Conservation (phyloP, 2,113 vertebrate genomes). For the Actinemys pallida region DNA sequence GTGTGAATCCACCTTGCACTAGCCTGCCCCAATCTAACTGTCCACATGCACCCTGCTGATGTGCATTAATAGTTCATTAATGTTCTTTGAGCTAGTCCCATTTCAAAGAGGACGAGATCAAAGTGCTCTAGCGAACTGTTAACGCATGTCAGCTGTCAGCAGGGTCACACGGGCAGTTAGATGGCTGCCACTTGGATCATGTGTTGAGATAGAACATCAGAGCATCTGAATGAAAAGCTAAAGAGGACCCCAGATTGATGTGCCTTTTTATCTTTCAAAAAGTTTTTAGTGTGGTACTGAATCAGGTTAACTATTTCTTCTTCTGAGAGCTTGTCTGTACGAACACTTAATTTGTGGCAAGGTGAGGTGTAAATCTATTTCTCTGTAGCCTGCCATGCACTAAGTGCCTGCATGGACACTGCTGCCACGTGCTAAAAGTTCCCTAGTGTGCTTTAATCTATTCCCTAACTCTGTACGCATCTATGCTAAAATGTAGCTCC, state of each 20-base stretch:
- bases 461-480: not conserved
- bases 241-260: not conserved
- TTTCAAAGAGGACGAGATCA: not conserved
- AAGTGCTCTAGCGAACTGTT: not conserved
- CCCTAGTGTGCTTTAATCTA: not conserved
- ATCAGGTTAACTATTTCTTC: rapidly evolving
- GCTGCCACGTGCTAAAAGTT: not conserved
- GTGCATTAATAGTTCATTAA: not conserved
- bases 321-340: not conserved
- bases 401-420: not conserved
- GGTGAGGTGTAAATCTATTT: not conserved
- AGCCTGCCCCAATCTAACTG: not conserved
- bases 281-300: not conserved
- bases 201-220: not conserved
- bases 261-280: not conserved
- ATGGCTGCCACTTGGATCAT: not conserved
- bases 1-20: not conserved
- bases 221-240: not conserved
- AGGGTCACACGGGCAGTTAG: not conserved
- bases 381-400: not conserved
- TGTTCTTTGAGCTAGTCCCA: not conserved
- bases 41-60: not conserved
- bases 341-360: not conserved
- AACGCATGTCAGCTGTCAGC: not conserved
- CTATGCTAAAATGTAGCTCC: not conserved